These are phyloP conservation scores for Eristalis pertinax DNA, from an alignment of 2,888 invertebrate genomes.

Conservation along the genomic window DNA sequence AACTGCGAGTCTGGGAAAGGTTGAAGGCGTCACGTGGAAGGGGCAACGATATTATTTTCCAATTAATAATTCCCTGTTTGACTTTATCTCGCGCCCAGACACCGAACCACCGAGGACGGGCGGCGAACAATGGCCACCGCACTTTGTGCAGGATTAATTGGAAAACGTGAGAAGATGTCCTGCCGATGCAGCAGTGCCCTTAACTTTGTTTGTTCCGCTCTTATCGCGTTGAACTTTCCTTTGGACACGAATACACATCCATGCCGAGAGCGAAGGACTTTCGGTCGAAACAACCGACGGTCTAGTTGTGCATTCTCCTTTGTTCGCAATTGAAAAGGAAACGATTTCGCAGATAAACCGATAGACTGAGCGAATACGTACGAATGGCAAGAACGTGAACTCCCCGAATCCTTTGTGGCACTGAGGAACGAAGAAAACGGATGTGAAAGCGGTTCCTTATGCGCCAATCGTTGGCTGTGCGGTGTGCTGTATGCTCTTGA, in stretches of 20 bases:
- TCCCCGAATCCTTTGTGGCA: background rate
- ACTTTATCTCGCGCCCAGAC: constrained; percentile 58
- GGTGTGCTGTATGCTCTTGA: background rate
- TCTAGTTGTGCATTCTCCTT: constrained; percentile 15
- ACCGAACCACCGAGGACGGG: background rate
- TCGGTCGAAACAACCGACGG: background rate
- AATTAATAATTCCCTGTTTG: constrained; percentile 67
- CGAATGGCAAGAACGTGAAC: background rate
- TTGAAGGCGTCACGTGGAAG: background rate
- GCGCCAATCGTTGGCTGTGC: background rate
- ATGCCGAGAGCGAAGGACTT: background rate
- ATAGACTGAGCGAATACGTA: background rate
- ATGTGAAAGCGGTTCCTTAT: background rate
- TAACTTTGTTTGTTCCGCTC: background rate
- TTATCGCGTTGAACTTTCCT: constrained; percentile 14
- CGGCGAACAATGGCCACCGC: constrained; percentile 55
- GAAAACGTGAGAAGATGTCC: constrained; percentile 69
- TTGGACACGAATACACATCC: background rate
- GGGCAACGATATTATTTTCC: constrained; percentile 59
- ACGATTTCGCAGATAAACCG: background rate
- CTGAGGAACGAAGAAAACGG: background rate
- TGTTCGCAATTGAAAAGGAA: background rate
- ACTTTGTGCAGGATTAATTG: constrained; percentile 62
- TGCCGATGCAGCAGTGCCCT: constrained; percentile 55
- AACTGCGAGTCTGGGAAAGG: constrained; percentile 13